phyloP scores from a whole-genome alignment of 2,797 vertebrate species.

The Siniperca undulata region DNA sequence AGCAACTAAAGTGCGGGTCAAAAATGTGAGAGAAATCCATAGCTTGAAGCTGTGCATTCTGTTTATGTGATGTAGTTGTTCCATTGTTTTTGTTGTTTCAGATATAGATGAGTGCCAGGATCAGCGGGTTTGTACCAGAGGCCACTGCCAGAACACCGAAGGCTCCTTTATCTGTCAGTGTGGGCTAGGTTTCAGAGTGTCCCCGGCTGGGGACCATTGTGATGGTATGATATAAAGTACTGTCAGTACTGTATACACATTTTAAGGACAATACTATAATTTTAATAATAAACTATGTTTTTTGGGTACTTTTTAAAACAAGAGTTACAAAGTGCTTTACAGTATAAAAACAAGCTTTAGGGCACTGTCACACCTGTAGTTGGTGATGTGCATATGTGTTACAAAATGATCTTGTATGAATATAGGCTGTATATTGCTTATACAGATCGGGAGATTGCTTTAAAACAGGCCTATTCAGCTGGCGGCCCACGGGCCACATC shows the following conservation, averaged over 20 bases:
- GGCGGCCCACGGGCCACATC: no score
- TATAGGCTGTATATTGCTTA: background rate
- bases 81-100: constrained; percentile 66
- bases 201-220: constrained; percentile 89
- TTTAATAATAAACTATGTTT: background rate
- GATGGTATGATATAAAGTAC: constrained; percentile 84
- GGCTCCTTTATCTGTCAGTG: constrained; percentile 94
- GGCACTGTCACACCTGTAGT: background rate
- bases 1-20: background rate
- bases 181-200: constrained; percentile 88
- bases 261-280: background rate
- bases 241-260: background rate
- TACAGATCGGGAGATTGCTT: background rate
- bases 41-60: background rate
- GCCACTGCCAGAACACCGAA: constrained; percentile 93
- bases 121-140: constrained; percentile 86
- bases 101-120: constrained; percentile 95
- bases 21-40: background rate
- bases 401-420: background rate
- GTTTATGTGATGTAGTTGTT: background rate
- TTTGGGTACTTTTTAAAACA: background rate
- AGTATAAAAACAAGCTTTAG: background rate
- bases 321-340: background rate
- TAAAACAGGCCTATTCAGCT: no score
- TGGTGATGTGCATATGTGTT: background rate